Evolutionary conservation across 2,888 invertebrate genomes (phyloP).

Genomic region (Kuschelorhynchus macadamiae): DNA sequence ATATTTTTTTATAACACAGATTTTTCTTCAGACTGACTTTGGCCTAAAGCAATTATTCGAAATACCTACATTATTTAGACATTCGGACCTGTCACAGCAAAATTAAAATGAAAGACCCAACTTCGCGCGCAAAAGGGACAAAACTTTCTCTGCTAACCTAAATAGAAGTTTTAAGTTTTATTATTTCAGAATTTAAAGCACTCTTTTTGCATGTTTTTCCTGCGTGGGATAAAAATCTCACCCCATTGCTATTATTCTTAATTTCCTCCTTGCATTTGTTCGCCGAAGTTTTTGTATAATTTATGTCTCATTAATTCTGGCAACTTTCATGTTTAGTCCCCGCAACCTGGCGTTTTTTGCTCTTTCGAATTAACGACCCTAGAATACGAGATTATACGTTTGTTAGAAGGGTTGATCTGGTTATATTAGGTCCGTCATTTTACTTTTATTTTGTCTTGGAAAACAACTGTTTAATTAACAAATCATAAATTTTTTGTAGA

Average conservation of each 20-base stretch:
- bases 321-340: constrained; percentile 49
- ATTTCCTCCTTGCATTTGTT: constrained; percentile 59
- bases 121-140: constrained; percentile 27
- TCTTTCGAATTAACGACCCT: constrained; percentile 24
- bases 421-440: too few species aligned
- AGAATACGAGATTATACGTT: constrained; percentile 3
- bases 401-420: too few species aligned
- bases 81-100: constrained; percentile 33
- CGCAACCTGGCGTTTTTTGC: constrained; percentile 38
- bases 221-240: constrained; percentile 54
- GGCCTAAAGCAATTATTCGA: constrained; percentile 14
- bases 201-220: constrained; percentile 52
- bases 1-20: too few species aligned
- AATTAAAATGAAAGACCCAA: constrained; percentile 39
- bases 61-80: constrained; percentile 27
- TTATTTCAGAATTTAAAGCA: constrained; percentile 41
- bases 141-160: constrained; percentile 28
- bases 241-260: constrained; percentile 60
- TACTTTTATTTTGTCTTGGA: too few species aligned
- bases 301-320: constrained; percentile 63
- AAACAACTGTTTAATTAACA: background rate
- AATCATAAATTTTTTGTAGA: too few species aligned
- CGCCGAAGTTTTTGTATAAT: constrained; percentile 62
- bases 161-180: constrained; percentile 41
- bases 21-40: too few species aligned